These are phyloP conservation scores for Cotesia glomerata DNA, from an alignment of 1,140 invertebrate species.

Conservation along the genomic window DNA sequence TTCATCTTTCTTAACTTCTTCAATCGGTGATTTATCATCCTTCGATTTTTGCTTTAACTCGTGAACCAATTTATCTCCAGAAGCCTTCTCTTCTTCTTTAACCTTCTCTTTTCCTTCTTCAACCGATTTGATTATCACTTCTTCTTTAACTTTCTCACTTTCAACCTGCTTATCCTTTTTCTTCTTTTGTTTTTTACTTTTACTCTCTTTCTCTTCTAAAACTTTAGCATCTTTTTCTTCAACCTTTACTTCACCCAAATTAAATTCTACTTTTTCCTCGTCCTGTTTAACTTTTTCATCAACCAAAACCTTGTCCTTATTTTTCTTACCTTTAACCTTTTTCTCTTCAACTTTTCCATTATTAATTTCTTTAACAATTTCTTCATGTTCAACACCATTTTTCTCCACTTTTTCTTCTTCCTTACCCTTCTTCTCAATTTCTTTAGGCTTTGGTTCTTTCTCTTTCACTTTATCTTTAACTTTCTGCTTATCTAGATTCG, in stretches of 20 bases:
- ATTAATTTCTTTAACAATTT: not conserved
- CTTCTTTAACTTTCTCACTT: slow-evolving; percentile 9
- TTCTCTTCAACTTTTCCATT: not conserved
- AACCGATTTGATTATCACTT: not conserved
- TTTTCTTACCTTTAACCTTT: slow-evolving; percentile 1
- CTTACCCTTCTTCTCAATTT: not conserved
- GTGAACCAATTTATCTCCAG: too few relatives aligned
- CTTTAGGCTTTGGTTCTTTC: slow-evolving; percentile 32
- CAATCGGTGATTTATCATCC: too few relatives aligned
- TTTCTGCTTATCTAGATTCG: slow-evolving; percentile 61
- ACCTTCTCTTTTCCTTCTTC: too few relatives aligned
- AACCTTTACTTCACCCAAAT: too few relatives aligned
- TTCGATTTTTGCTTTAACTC: too few relatives aligned
- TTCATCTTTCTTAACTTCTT: too few relatives aligned
- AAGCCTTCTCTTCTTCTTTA: too few relatives aligned
- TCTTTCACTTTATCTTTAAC: slow-evolving; percentile 44
- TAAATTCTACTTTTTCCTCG: not conserved
- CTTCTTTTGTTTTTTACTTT: not conserved
- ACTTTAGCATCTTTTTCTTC: too few relatives aligned
- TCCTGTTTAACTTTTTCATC: slow-evolving; percentile 2
- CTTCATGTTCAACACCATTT: not conserved
- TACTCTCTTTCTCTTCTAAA: too few relatives aligned
- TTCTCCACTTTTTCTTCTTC: not conserved
- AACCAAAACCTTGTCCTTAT: not conserved
- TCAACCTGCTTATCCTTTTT: not conserved